These are phyloP conservation scores for Neodon shergylaensis DNA, from an alignment of 2,113 vertebrate genomes.

Conservation along the genomic window DNA sequence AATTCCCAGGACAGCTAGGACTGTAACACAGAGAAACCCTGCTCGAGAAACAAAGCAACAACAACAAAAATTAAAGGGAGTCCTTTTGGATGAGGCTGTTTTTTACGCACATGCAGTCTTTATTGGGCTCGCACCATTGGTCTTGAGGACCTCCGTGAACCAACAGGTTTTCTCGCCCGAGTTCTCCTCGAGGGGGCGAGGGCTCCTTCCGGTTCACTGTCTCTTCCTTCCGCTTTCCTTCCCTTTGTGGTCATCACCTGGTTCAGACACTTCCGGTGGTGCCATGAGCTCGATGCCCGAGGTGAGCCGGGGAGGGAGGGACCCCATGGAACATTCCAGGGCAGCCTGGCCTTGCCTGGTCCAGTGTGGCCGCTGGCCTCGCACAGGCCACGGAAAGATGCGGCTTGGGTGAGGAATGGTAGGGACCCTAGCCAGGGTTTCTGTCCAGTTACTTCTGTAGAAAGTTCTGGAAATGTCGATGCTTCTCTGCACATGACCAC, in stretches of 20 bases:
- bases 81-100: background rate
- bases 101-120: too few relatives aligned
- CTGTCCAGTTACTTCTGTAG: too few relatives aligned
- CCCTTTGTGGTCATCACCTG: background rate
- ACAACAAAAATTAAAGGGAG: background rate
- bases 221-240: background rate
- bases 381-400: background rate
- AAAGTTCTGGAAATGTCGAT: background rate
- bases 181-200: background rate
- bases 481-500: background rate
- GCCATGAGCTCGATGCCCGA: background rate
- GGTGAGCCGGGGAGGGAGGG: background rate
- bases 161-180: background rate
- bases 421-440: background rate
- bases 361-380: background rate
- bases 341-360: background rate
- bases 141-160: too few relatives aligned
- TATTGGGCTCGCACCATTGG: background rate
- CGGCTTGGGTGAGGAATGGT: background rate
- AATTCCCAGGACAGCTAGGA: too few relatives aligned
- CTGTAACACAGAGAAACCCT: too few relatives aligned
- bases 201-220: background rate
- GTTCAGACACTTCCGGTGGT: background rate
- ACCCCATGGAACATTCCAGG: background rate
- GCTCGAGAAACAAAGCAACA: too few relatives aligned